Evolutionary conservation across 2,888 invertebrate species (phyloP).

Genomic region (Dermolepida albohirtum): DNA sequence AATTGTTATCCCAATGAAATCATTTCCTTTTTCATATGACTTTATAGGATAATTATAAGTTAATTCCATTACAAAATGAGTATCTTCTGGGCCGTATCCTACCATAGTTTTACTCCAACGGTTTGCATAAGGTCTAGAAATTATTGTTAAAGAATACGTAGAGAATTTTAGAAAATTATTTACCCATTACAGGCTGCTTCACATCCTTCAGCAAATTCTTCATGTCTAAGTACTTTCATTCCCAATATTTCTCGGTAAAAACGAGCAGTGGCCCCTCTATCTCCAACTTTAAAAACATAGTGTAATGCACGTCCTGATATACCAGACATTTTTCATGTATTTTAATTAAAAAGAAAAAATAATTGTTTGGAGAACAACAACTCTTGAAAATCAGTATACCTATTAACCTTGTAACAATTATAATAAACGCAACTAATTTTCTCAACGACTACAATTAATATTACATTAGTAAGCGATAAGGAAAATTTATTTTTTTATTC

Average conservation of each 20-base stretch:
- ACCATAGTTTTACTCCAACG: slow-evolving; percentile 99
- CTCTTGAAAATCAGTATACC: no score
- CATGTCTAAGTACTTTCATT: slow-evolving; percentile 97
- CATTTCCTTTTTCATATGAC: slow-evolving; percentile 90
- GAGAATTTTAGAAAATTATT: slow-evolving; percentile 50
- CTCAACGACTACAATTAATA: no score
- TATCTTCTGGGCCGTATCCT: slow-evolving; percentile 95
- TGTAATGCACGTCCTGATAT: slow-evolving; percentile 84
- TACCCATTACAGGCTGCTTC: slow-evolving; percentile 98
- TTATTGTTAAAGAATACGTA: slow-evolving; percentile 25
- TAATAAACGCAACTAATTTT: no score
- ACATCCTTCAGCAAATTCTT: slow-evolving; percentile 97
- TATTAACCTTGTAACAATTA: no score
- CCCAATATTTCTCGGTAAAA: slow-evolving; percentile 93
- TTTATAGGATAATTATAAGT: slow-evolving; percentile 97
- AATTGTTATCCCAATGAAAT: slow-evolving; percentile 88
- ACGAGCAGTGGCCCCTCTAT: slow-evolving; percentile 84
- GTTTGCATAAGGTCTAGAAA: slow-evolving; percentile 91
- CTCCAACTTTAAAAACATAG: slow-evolving; percentile 96
- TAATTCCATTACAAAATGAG: slow-evolving; percentile 94
- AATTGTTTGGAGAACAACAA: no score
- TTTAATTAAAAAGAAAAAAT: slow-evolving; percentile 7
- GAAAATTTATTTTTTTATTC: no score
- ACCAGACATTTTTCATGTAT: slow-evolving; percentile 46
- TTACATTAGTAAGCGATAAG: no score